Percentiles rank a stretch among this genome's conserved stretches.
These are phyloP conservation scores for Potorous gilbertii DNA, from an alignment of 2,797 vertebrate genomes.

Conservation along the genomic window DNA sequence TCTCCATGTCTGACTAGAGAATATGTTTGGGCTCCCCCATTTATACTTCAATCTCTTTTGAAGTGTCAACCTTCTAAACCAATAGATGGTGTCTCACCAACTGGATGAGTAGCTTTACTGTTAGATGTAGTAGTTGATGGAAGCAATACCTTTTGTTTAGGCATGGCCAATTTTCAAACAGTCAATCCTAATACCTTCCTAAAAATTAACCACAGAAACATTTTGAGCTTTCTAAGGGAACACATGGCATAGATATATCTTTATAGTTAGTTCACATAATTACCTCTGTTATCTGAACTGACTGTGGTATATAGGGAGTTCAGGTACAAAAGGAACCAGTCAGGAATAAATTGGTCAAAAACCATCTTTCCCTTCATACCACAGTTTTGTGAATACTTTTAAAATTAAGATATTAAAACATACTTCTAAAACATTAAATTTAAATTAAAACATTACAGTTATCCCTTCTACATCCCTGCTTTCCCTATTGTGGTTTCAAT, in stretches of 20 bases:
- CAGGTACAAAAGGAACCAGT: background rate
- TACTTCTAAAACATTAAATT: background rate
- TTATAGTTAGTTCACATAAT: background rate
- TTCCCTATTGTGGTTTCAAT: background rate
- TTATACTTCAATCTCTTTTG: background rate
- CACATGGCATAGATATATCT: background rate
- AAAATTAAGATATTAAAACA: background rate
- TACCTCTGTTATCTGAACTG: background rate
- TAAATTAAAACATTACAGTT: background rate
- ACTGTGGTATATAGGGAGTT: background rate
- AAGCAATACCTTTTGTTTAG: background rate
- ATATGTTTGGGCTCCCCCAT: background rate
- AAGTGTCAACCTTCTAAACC: background rate
- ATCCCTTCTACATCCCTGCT: background rate
- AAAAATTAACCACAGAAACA: background rate
- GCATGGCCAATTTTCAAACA: background rate
- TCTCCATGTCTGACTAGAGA: background rate
- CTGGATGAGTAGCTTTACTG: background rate
- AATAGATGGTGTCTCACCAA: background rate
- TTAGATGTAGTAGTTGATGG: background rate
- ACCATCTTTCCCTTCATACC: background rate
- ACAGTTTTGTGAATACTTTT: background rate
- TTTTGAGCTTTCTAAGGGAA: background rate
- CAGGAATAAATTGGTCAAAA: background rate
- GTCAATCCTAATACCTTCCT: background rate